Conservation (phyloP, 2,113 vertebrate species). For the Tichodroma muraria region DNA sequence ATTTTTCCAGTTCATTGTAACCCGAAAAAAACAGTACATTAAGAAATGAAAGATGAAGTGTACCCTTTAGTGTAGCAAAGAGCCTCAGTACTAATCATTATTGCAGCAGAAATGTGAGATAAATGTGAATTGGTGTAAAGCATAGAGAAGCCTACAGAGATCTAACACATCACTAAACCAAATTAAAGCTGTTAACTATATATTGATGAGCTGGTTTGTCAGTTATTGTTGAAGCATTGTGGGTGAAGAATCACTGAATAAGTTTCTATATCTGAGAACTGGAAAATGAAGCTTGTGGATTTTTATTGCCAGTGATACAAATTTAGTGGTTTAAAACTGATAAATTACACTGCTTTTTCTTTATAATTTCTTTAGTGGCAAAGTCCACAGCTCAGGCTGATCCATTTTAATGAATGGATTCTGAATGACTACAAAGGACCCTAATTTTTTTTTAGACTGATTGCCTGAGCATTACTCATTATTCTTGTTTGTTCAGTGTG, state of each 20-base stretch:
- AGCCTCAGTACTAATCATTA: background rate
- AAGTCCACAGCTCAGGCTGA: conserved; percentile 3
- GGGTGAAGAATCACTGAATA: conserved; percentile 1
- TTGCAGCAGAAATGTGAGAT: background rate
- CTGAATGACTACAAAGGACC: background rate
- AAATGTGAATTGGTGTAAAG: background rate
- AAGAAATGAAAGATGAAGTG: background rate
- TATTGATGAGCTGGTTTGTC: conserved; percentile 38
- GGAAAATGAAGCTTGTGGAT: background rate
- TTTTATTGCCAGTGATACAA: background rate
- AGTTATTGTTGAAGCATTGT: background rate
- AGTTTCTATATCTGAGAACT: background rate
- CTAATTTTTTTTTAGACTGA: background rate
- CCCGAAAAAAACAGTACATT: background rate
- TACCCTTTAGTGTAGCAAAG: background rate
- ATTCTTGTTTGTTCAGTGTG: conserved; percentile 19
- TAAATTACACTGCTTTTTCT: conserved; percentile 4
- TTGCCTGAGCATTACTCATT: conserved; percentile 21
- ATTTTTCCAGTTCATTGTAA: background rate
- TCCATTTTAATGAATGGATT: conserved; percentile 42
- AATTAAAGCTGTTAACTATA: conserved; percentile 8
- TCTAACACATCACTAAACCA: background rate
- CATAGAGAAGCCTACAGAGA: background rate
- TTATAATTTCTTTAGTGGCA: conserved; percentile 27
- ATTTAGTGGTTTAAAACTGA: background rate